Evolutionary conservation across 1,140 invertebrate genomes (phyloP).

Genomic region (Sipha flava): DNA sequence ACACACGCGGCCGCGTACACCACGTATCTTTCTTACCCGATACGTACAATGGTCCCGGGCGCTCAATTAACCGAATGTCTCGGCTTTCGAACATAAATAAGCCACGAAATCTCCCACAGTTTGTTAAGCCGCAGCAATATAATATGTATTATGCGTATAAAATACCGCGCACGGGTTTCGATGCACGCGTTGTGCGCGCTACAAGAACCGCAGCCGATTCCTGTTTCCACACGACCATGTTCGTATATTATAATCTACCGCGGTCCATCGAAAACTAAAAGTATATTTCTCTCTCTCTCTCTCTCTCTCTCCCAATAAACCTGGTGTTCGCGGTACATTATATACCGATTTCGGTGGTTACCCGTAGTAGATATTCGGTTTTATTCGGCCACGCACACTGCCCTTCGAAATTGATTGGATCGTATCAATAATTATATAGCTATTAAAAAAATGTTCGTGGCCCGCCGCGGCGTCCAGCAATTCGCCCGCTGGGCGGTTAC

Average conservation of each 20-base stretch:
- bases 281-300: too few species aligned
- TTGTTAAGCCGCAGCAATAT: background rate
- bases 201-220: background rate
- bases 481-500: background rate
- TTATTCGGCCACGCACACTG: background rate
- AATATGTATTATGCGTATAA: background rate
- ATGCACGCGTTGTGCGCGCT: background rate
- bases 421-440: constrained; percentile 10
- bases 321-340: too few species aligned
- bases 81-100: background rate
- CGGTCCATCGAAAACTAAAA: background rate
- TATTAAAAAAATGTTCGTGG: background rate
- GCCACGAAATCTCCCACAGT: background rate
- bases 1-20: too few species aligned
- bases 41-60: background rate
- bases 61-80: constrained; percentile 24
- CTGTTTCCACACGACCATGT: background rate
- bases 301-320: too few species aligned
- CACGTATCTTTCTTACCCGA: too few species aligned
- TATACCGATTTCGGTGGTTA: too few species aligned
- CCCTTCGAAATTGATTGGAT: constrained; percentile 6
- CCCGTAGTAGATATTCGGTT: too few species aligned
- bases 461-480: background rate
- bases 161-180: background rate
- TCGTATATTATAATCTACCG: background rate